Evolutionary conservation across 2,888 invertebrate species (phyloP).

Genomic region (Mesorhabditis sp.): DNA sequence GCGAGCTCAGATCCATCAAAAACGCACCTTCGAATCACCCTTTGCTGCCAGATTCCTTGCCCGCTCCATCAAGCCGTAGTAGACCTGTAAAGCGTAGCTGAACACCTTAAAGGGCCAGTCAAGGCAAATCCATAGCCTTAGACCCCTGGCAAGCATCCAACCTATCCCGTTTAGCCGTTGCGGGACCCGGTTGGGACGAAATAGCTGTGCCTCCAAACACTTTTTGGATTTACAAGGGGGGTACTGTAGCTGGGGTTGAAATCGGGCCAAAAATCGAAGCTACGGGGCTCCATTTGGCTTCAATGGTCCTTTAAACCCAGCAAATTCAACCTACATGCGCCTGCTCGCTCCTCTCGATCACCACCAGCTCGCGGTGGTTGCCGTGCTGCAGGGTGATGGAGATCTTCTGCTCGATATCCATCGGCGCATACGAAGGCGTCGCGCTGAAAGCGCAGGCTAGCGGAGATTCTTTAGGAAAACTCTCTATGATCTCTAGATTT

Average conservation of each 20-base stretch:
- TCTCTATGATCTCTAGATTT: too few species aligned
- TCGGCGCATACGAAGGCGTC: not conserved
- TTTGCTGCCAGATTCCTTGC: not conserved
- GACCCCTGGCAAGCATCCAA: too few species aligned
- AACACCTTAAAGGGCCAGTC: too few species aligned
- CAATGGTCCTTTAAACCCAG: not conserved
- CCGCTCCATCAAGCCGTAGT: not conserved
- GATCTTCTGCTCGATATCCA: not conserved
- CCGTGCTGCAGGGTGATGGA: not conserved
- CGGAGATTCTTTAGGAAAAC: not conserved
- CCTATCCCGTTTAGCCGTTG: not conserved
- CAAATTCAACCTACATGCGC: not conserved
- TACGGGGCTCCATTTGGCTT: not conserved
- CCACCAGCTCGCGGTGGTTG: not conserved
- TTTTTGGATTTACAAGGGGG: not conserved
- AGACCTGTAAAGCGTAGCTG: not conserved
- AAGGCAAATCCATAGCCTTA: too few species aligned
- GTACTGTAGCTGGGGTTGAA: not conserved
- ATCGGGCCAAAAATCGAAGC: not conserved
- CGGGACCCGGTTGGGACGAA: not conserved
- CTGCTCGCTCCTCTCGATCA: not conserved
- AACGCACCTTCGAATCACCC: not conserved
- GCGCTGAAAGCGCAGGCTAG: not conserved
- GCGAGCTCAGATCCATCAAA: not conserved
- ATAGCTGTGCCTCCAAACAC: not conserved